Evolutionary conservation across 2,113 vertebrate species (phyloP), one percentile per base, ranked within the genome.

Genomic region (Patagioenas fasciata): DNA sequence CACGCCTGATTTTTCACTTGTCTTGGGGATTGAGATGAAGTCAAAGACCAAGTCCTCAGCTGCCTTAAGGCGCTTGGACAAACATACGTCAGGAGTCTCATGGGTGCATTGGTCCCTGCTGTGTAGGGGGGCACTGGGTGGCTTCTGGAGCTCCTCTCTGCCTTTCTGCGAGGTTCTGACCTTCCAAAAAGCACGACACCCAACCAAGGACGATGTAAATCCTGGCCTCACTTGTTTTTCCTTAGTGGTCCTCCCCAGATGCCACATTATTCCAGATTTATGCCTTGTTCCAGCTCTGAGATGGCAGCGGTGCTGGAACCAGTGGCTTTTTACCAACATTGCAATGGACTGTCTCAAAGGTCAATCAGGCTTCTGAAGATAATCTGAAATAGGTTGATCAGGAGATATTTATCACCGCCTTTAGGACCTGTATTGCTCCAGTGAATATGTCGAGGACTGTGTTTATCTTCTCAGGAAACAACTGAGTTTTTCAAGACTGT

Each of bases 1-100:
- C 96, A 93, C 58, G 94, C 89, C 93, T 95, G 88, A 95, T 96
- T 97, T 97, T 87, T 97, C 89, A n/a, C 42, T 94, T 93, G 50
- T 84, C 93, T 90, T 92, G 66, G 81, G 80, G 72, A 85, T 31
- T 58, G 74, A 73, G 95, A 80, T 89, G 94, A 97, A 98, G 93
- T 92, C 89, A 95, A 97, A 95, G 93, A 56, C 72, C 57, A 78
- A 64, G 77, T 44, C 31, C 65, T 60, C 3, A 13, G 23, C 73
- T 93, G 4, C 6, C 21, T 72, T 54, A 26, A 28, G 36, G 44
- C 2, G 2, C 50, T 64, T 84, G 77, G 80, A 72, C 74, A 87
- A 72, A 84, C 50, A 93, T 69, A 86, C 73, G 66, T 72, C 0
- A 12, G 9, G 47, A 69, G 31, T 50, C 66, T 50, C 70, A 57